Evolutionary conservation across 2,888 invertebrate species (phyloP), one percentile per base, ranked within the genome.

Genomic region (Diplolepis rosae): DNA sequence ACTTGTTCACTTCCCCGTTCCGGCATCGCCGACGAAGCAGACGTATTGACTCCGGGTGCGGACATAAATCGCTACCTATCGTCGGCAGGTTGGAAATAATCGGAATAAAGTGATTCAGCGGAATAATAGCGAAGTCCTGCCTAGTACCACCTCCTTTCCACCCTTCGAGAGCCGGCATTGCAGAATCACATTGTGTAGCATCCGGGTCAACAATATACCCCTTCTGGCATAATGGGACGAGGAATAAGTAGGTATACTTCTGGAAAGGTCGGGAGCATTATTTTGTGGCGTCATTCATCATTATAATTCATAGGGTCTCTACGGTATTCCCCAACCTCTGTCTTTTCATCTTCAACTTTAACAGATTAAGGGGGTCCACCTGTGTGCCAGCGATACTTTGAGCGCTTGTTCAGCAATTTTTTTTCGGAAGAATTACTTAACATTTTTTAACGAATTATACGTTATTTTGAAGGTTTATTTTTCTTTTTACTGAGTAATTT

Each of bases 181-280:
- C 70, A 70, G 78, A 81, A 79, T 80, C 79, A 73, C 78, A 80
- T 79, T 81, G 84, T 80, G 75, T 75, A 78, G 82, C 78, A 85
- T 83, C 80, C 81, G 80, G 83, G 84, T 85, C 85, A 85, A 82
- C 82, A 73, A 77, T 82, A 85, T 83, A 85, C 69, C 69, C 61
- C 61, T 51, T 45, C 45, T 71, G 68, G 71, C 78, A 81, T 85
- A 83, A 84, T 85, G 79, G 80, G 82, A 79, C 78, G 75, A 74
- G 76, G 79, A 84, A 81, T 84, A 84, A 85, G 82, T 83, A 77
- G 80, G 77, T 80, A 75, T 72, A 74, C 74, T 75, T 61, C 66
- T 45, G 56, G 48, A 66, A 56, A 65, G 56, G 65, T 69, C 52
- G 71, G 66, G 72, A 69, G 78, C 80, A 82, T 81, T 84, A 84